These are phyloP conservation scores for Rhopalosiphum padi DNA, from an alignment of 1,140 invertebrate genomes.

Conservation along the genomic window DNA sequence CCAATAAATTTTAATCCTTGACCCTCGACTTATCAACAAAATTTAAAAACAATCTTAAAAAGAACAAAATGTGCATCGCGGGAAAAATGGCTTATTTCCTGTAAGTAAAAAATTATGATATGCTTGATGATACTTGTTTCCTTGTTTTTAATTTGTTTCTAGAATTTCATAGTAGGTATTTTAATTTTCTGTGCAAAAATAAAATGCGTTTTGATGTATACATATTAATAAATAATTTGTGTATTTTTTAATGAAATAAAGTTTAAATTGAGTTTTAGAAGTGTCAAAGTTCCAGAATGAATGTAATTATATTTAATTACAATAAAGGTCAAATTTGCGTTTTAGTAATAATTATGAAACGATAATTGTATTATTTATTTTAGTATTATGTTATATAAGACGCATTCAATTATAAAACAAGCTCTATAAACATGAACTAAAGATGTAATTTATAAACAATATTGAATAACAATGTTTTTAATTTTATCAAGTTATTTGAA, in stretches of 20 bases:
- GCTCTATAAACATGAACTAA: background rate
- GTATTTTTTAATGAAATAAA: background rate
- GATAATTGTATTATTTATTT: background rate
- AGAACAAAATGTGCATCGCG: no score
- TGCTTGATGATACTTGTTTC: no score
- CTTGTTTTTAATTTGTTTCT: background rate
- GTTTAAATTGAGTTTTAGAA: conserved; percentile 5
- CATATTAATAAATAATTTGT: background rate
- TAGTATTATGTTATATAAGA: background rate
- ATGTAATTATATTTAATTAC: conserved; percentile 5
- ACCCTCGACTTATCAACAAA: no score
- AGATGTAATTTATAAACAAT: background rate
- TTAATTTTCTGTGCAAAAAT: background rate
- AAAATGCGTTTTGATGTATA: background rate
- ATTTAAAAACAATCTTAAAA: no score
- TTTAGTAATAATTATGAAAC: background rate
- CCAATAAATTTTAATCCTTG: no score
- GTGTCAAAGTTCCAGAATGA: background rate
- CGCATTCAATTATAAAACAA: background rate
- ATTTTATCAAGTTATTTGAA: background rate
- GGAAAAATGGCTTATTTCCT: no score
- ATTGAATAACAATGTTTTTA: background rate
- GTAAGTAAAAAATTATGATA: background rate
- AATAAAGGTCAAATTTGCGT: background rate
- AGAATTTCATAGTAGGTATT: background rate